Evolutionary conservation across 2,888 invertebrate species (phyloP).

Genomic region (Galeopsomyia nigrocyanea): DNA sequence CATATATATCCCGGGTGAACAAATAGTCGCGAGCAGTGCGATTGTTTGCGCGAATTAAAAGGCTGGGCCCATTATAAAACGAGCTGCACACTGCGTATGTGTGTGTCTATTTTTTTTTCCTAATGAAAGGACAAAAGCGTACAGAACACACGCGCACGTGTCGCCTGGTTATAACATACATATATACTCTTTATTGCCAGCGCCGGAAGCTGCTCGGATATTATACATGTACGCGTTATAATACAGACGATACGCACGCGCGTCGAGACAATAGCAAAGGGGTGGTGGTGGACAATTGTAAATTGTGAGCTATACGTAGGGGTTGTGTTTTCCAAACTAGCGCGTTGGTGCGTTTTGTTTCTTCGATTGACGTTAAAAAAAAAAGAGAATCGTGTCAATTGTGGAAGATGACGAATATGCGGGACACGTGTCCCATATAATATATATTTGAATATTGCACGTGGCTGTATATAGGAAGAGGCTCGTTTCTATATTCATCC

Average conservation of each 20-base stretch:
- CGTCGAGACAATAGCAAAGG: conserved; percentile 15
- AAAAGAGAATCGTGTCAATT: conserved; percentile 1
- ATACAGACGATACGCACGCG: not conserved
- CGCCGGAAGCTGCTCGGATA: not conserved
- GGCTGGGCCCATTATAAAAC: not conserved
- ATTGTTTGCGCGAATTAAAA: conserved; percentile 13
- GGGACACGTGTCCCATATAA: conserved; percentile 7
- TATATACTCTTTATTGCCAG: too few relatives aligned
- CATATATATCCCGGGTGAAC: not conserved
- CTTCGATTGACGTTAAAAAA: too few relatives aligned
- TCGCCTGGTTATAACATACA: too few relatives aligned
- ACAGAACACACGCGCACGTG: not conserved
- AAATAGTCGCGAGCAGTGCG: conserved; percentile 2
- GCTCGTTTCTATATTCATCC: too few relatives aligned
- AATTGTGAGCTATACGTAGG: not conserved
- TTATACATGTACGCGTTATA: not conserved
- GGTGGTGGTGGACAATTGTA: not conserved
- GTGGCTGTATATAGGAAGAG: too few relatives aligned
- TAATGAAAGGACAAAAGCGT: conserved; percentile 18
- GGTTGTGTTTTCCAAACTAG: not conserved
- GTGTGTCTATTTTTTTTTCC: too few relatives aligned
- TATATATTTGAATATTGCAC: too few relatives aligned
- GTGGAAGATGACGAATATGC: not conserved
- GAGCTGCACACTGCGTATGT: too few relatives aligned
- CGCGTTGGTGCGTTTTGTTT: too few relatives aligned